A percentile compares a stretch with the other conserved stretches of the same genome.
Evolutionary conservation across 2,888 invertebrate species (phyloP).

Genomic region (Orchesellides sinensis): DNA sequence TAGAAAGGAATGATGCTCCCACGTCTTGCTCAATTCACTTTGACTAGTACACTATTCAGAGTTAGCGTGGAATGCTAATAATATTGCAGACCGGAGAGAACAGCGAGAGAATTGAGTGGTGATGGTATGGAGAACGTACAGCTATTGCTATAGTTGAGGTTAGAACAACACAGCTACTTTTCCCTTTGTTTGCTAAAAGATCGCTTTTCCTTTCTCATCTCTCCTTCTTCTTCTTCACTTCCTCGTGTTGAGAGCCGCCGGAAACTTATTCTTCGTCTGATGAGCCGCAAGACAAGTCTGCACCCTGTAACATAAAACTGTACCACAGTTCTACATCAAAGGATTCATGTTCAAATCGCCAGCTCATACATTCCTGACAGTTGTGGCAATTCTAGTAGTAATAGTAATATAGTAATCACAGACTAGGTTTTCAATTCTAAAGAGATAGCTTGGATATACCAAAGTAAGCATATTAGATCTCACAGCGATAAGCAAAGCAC

Average conservation of each 20-base stretch:
- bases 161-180: neutral
- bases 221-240: slow-evolving; percentile 59
- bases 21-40: slow-evolving; percentile 37
- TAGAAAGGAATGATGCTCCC: slow-evolving; percentile 51
- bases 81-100: slow-evolving; percentile 35
- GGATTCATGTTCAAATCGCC: too few species aligned
- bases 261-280: slow-evolving; percentile 71
- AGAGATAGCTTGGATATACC: too few species aligned
- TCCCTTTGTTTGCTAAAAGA: neutral
- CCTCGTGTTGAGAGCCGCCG: slow-evolving; percentile 70
- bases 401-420: too few species aligned
- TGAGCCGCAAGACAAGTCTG: slow-evolving; percentile 67
- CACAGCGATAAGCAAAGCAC: too few species aligned
- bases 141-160: too few species aligned
- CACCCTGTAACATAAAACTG: slow-evolving; percentile 57
- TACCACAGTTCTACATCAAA: slow-evolving; percentile 10
- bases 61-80: slow-evolving; percentile 53
- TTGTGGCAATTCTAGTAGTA: too few species aligned
- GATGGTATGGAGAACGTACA: too few species aligned
- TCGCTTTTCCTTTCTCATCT: slow-evolving; percentile 39
- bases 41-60: slow-evolving; percentile 1
- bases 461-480: too few species aligned
- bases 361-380: too few species aligned
- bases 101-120: too few species aligned
- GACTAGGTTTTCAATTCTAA: too few species aligned